Evolutionary conservation across 2,888 invertebrate genomes (phyloP).

Genomic region (Polia nebulosa): DNA sequence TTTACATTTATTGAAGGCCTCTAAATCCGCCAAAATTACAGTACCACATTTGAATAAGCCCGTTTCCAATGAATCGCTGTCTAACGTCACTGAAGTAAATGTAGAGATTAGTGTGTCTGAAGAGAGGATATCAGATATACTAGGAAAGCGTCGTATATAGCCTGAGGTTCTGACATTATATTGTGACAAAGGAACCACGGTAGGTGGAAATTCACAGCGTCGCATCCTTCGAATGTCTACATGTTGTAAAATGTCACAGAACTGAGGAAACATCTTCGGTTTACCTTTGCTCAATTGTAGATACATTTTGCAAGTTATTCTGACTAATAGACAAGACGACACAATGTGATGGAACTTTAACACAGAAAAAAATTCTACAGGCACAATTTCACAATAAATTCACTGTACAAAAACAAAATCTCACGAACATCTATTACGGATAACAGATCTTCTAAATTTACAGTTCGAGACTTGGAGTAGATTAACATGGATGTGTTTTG

Average conservation of each 20-base stretch:
- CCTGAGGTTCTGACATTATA: background rate
- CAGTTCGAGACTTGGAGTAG: slow-evolving; percentile 72
- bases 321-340: background rate
- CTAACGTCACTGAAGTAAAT: slow-evolving; percentile 15
- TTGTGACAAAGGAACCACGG: slow-evolving; percentile 20
- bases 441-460: slow-evolving; percentile 81
- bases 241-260: background rate
- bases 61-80: slow-evolving; percentile 35
- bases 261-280: background rate
- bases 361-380: background rate
- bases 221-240: background rate
- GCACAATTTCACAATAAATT: slow-evolving; percentile 42
- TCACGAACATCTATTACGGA: slow-evolving; percentile 83
- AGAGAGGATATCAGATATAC: slow-evolving; percentile 18
- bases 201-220: background rate
- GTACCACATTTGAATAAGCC: slow-evolving; percentile 52
- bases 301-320: background rate
- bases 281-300: slow-evolving; percentile 1
- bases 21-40: slow-evolving; percentile 46
- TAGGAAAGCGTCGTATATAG: slow-evolving; percentile 5
- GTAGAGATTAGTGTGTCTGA: slow-evolving; percentile 19
- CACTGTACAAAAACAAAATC: slow-evolving; percentile 72
- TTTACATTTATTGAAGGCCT: slow-evolving; percentile 49
- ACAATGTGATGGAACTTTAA: background rate
- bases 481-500: slow-evolving; percentile 76